phyloP scores from a whole-genome alignment of 2,113 vertebrate genomes.

The Electrona antarctica region DNA sequence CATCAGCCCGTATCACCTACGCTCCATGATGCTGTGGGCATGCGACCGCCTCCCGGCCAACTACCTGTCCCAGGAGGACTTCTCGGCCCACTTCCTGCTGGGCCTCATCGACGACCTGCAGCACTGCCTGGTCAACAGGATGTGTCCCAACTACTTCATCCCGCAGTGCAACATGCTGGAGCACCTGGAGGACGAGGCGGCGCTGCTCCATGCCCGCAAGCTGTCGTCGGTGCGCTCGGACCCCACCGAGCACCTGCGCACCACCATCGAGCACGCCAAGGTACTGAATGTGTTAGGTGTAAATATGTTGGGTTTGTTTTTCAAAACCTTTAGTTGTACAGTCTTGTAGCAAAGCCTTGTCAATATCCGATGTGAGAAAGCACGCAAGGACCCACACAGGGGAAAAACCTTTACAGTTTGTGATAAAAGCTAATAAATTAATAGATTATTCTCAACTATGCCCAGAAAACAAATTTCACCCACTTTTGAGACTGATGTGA shows the following conservation, averaged over 20 bases:
- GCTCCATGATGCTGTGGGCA: slow-evolving; percentile 98
- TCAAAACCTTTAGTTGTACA: no score
- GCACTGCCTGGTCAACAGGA: slow-evolving; percentile 95
- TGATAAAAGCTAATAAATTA: no score
- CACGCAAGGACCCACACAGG: no score
- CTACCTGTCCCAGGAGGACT: slow-evolving; percentile 92
- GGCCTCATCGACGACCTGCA: slow-evolving; percentile 97
- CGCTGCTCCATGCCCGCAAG: slow-evolving; percentile 90
- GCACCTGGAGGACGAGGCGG: slow-evolving; percentile 89
- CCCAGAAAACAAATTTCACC: no score
- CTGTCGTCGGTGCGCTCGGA: slow-evolving; percentile 93
- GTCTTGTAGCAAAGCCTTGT: no score
- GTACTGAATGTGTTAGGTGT: no score
- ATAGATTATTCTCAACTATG: no score
- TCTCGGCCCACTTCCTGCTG: slow-evolving; percentile 90
- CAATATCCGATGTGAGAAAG: no score
- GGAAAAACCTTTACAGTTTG: no score
- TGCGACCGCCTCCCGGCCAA: slow-evolving; percentile 92
- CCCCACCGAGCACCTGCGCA: slow-evolving; percentile 91
- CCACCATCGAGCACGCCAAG: slow-evolving; percentile 93
- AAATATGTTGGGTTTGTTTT: no score
- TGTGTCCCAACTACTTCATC: slow-evolving; percentile 98
- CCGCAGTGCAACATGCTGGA: slow-evolving; percentile 99
- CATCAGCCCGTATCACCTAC: slow-evolving; percentile 93
- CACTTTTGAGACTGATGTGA: no score